A percentile compares a stretch with the other conserved stretches of the same genome.
Conservation (phyloP, 35 echinoderm and acorn worm genomes). For the Apostichopus californicus region DNA sequence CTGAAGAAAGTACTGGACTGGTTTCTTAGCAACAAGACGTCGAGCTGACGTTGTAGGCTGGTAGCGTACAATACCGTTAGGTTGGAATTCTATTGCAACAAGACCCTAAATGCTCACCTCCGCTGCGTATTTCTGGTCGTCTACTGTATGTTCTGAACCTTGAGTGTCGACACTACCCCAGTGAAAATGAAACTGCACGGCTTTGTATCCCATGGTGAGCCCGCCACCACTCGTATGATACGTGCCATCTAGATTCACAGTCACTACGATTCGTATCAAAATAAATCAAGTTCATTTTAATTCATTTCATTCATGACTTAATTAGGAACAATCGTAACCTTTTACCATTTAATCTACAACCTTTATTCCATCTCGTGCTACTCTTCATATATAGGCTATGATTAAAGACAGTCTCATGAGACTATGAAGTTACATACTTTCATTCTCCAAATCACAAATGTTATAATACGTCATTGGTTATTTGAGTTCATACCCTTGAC, state of each 20-base stretch:
- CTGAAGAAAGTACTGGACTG: not conserved
- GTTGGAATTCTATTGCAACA: not conserved
- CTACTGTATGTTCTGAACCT: constrained; percentile 76
- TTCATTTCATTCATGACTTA: not conserved
- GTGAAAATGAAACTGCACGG: constrained; percentile 79
- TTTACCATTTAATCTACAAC: not conserved
- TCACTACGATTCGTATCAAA: not conserved
- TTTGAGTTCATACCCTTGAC: too few relatives aligned
- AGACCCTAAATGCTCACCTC: constrained; percentile 50
- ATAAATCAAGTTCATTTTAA: not conserved
- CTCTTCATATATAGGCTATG: not conserved
- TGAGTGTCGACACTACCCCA: constrained; percentile 52
- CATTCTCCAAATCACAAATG: not conserved
- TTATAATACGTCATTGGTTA: too few relatives aligned
- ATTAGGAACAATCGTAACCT: not conserved
- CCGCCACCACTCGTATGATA: constrained; percentile 66
- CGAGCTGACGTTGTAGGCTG: not conserved
- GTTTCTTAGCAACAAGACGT: not conserved
- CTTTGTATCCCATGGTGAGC: constrained; percentile 39
- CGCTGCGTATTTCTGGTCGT: constrained; percentile 56
- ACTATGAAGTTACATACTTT: not conserved
- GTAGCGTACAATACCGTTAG: not conserved
- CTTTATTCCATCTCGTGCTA: not conserved
- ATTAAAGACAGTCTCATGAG: not conserved
- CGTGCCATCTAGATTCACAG: not conserved